Evolutionary conservation across 2,797 vertebrate species (phyloP).

Genomic region (Acanthurus lineatus): DNA sequence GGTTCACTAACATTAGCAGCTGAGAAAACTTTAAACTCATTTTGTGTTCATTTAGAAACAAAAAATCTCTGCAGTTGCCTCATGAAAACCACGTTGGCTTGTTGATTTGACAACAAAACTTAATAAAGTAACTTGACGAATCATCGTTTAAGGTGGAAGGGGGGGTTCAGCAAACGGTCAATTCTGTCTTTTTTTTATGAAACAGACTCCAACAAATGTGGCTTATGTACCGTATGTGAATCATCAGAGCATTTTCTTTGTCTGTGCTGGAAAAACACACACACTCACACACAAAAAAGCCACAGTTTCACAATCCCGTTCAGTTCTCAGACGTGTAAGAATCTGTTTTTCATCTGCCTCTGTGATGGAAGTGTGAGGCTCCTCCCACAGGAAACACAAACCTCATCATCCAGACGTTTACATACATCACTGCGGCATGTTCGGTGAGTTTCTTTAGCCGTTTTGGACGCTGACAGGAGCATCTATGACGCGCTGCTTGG

Average conservation of each 20-base stretch:
- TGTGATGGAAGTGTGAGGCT: not conserved
- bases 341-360: not conserved
- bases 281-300: not conserved
- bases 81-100: no score
- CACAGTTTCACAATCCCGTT: not conserved
- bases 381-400: not conserved
- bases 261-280: conserved; percentile 36
- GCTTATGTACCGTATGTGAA: conserved; percentile 45
- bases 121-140: no score
- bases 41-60: no score
- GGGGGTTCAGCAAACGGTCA: conserved; percentile 36
- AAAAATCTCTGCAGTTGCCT: no score
- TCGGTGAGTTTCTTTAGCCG: conserved; percentile 30
- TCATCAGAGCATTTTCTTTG: conserved; percentile 34
- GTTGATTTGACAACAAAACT: no score
- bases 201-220: conserved; percentile 28
- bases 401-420: not conserved
- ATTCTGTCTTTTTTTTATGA: conserved; percentile 1
- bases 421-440: conserved; percentile 56
- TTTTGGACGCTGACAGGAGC: conserved; percentile 29
- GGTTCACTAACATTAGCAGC: no score
- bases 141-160: not conserved
- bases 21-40: no score
- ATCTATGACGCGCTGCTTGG: conserved; percentile 66
- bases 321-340: not conserved